Evolutionary conservation across 1,140 invertebrate genomes (phyloP).

Genomic region (Neotoxoptera formosana): DNA sequence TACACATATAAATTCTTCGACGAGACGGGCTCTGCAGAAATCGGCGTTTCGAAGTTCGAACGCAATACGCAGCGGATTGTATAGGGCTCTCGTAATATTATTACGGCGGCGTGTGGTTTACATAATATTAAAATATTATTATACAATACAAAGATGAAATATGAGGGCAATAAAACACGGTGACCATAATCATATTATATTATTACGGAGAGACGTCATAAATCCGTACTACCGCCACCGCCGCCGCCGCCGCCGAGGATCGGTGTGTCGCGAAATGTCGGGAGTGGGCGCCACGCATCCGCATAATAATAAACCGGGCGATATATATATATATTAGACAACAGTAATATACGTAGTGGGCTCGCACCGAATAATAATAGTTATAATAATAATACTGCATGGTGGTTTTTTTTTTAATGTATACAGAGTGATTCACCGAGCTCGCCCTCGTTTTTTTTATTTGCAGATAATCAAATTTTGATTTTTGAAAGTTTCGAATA

Average conservation of each 20-base stretch:
- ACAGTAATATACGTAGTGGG: neutral
- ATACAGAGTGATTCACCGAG: no score
- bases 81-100: no score
- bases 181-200: neutral
- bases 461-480: no score
- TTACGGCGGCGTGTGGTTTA: neutral
- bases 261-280: neutral
- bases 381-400: neutral
- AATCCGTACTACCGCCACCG: neutral
- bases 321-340: neutral
- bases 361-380: neutral
- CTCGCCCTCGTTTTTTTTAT: no score
- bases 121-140: neutral
- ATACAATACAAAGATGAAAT: neutral
- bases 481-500: no score
- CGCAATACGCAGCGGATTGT: no score
- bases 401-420: no score
- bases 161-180: neutral
- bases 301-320: neutral
- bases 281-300: constrained; percentile 40
- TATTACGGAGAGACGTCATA: neutral
- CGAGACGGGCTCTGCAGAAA: neutral
- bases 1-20: no score
- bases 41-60: neutral
- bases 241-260: neutral